Evolutionary conservation across 2,888 invertebrate genomes (phyloP), one percentile per base, ranked within the genome.

Genomic region (Oscheius sp.): DNA sequence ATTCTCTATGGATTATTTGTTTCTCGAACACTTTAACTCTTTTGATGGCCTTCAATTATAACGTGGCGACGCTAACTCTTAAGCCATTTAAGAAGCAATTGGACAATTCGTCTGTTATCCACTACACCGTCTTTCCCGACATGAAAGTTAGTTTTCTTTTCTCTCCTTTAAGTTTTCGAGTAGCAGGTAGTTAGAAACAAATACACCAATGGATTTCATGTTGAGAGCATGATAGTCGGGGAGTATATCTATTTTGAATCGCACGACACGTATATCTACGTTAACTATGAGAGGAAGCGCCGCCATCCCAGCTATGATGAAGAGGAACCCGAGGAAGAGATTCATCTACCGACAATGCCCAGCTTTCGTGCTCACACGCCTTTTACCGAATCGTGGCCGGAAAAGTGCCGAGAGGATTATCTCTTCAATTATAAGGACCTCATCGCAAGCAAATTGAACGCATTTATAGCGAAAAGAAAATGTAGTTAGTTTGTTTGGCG

Each of bases 331-430:
- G n/a, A n/a, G n/a, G n/a, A n/a, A n/a, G n/a, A n/a, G n/a, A n/a
- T n/a, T n/a, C n/a, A n/a, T n/a, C 12, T 48, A 20, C 55, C 55
- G 5, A 55, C 15, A 20, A 33, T 55, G 55, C 33, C 31, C 12
- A 34, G 55, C 55, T 55, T 55, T 17, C 55, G 55, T 2, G 55
- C 55, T 34, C 55, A 55, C 23, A 55, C 55, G 2, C 55, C 55
- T 1, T 6, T 10, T 5, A 23, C 12, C 12, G 34, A 25, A n/a
- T 34, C 55, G 23, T 55, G 55, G 55, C 55, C 55, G 31, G 55
- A 55, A 23, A 55, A 55, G 23, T 55, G 55, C 34, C 55, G 37
- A 6, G 55, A 34, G 3, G 55, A 55, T 23, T 55, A 55, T 34
- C 37, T 55, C n/a, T 20, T 33, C 37, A 33, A 55, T 15, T 20